Evolutionary conservation across 2,797 vertebrate species (phyloP), one percentile per base, ranked within the genome.

Genomic region (Anguilla marmorata): DNA sequence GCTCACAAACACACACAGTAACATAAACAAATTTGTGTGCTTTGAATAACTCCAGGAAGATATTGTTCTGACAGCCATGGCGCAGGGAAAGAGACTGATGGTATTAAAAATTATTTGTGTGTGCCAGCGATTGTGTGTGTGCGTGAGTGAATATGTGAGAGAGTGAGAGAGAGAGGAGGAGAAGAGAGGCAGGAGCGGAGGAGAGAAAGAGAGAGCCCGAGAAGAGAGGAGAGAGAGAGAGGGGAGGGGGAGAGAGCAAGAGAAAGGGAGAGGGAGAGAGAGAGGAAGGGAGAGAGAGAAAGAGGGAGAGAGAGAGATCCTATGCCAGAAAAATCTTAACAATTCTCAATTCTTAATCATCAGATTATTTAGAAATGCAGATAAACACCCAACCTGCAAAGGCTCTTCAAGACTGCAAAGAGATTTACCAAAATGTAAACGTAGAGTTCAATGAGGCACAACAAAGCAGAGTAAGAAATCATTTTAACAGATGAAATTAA

Each of bases 11-110:
- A n/a, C 60, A 69, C 63, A 69, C 24, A 27, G 5, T 1, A n/a
- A 69, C 24, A 69, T 27, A 27, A n/a, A n/a, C 63, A 27, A 9
- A 69, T 27, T 52, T 69, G n/a, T 33, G 9, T 72, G n/a, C 63
- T 69, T n/a, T 69, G 24, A 69, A 27, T 69, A 69, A 69, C 63
- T 69, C 63, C 63, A 69, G 63, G 6, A 72, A 72, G 69, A 72
- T 33, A 24, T 30, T 72, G 69, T 72, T 72, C n/a, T 33, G 27
- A 72, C 69, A 72, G 69, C 27, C 69, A 33, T 27, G 33, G 69
- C 14, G 8, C 69, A 72, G 27, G 27, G 24, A 33, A 30, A 72
- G 69, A 72, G 27, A 27, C 27, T 72, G 69, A 33, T 30, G 27
- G n/a, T n/a, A 6, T n/a, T 7, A n/a, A 56, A 58, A 58, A 58